Evolutionary conservation across 2,113 vertebrate species (phyloP).

Genomic region (Limnothrissa miodon): DNA sequence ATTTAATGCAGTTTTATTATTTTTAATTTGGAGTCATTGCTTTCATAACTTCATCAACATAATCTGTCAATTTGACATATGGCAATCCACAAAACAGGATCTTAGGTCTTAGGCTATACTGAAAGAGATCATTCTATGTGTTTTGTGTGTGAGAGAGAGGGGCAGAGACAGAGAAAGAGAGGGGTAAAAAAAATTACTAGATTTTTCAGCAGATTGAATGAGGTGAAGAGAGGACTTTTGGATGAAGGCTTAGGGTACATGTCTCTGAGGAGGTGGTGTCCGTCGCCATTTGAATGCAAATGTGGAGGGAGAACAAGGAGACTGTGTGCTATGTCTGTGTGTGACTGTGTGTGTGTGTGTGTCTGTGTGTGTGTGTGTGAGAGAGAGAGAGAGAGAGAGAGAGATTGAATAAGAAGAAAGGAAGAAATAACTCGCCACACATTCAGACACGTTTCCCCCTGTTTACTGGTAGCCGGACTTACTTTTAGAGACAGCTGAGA

Average conservation of each 20-base stretch:
- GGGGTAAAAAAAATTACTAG: neutral
- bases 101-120: neutral
- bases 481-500: neutral
- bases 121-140: neutral
- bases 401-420: conserved; percentile 48
- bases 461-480: conserved; percentile 1
- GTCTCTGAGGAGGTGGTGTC: conserved; percentile 65
- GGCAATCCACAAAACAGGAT: neutral
- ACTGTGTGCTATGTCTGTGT: conserved; percentile 56
- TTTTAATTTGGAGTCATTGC: too few relatives aligned
- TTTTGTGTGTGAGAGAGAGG: neutral
- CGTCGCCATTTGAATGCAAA: conserved; percentile 77
- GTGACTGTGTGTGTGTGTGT: conserved; percentile 32
- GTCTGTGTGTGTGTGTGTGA: conserved; percentile 39
- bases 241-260: conserved; percentile 51
- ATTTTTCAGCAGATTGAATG: neutral
- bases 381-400: conserved; percentile 36
- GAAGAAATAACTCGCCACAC: conserved; percentile 62
- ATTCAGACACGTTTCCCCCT: conserved; percentile 31
- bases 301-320: conserved; percentile 69
- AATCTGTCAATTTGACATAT: neutral
- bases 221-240: conserved; percentile 47
- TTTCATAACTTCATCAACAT: neutral
- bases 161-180: neutral
- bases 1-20: neutral